These are phyloP conservation scores for Eudemis profundana DNA, from an alignment of 2,888 invertebrate species.

Conservation along the genomic window DNA sequence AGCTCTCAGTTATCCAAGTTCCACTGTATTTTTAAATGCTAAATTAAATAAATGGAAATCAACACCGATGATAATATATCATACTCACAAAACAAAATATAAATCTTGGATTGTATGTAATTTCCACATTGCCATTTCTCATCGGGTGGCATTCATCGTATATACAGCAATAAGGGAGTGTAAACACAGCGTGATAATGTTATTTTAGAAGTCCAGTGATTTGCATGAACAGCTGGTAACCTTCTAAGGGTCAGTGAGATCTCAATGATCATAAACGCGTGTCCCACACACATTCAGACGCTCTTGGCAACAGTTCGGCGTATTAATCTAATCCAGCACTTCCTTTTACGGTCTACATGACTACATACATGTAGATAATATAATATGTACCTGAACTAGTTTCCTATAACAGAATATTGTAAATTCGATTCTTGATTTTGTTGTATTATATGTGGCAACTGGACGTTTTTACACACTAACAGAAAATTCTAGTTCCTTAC, in stretches of 20 bases:
- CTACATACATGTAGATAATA: not conserved
- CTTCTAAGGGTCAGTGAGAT: conserved; percentile 24
- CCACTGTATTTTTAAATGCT: no score
- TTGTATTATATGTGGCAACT: no score
- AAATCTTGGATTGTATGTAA: not conserved
- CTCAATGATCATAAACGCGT: conserved; percentile 24
- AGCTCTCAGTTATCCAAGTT: no score
- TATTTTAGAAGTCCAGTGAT: not conserved
- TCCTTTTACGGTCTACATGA: conserved; percentile 14
- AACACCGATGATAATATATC: not conserved
- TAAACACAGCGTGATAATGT: not conserved
- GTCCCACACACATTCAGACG: conserved; percentile 10
- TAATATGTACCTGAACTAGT: not conserved
- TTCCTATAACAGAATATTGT: no score
- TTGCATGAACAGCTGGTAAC: conserved; percentile 10
- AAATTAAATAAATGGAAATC: no score
- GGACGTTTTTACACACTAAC: no score
- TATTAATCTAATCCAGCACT: conserved; percentile 20
- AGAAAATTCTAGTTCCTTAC: no score
- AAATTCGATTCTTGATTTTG: no score
- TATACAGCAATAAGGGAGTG: not conserved
- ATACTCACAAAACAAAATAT: not conserved
- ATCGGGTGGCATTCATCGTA: not conserved
- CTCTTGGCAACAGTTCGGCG: conserved; percentile 34
- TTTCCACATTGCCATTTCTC: conserved; percentile 1